Base-by-base conservation (phyloP, 2,888 invertebrate genomes). In the Meta bourneti region DNA sequence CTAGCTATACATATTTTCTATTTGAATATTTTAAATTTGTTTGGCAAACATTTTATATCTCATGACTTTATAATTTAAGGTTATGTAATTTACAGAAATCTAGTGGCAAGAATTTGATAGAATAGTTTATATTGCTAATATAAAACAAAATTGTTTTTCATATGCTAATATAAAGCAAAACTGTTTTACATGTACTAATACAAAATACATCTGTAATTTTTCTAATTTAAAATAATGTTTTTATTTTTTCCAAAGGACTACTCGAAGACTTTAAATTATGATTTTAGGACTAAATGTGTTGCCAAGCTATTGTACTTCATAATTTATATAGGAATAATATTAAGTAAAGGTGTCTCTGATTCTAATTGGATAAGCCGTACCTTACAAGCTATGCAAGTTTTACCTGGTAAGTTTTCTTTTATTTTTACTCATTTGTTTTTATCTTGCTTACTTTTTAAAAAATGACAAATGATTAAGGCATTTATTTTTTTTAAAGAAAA, bases 261-360 rank as follows among this genome's bases (percentile, higher is more conserved):
- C n/a, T 7, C n/a, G 52, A 7, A 51, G 48, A 51, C 71, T 49
- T 70, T 71, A 8, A n/a, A n/a, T 34, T 16, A 49, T 20, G 78
- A 72, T 79, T 51, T 52, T 11, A 16, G 51, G 1, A 11, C 34
- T 51, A 71, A 71, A 78, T 74, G 52, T 48, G 13, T 20, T 0
- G 54, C n/a, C 13, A 74, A 84, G 8, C 61, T 84, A 7, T 72
- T 84, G 20, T 54, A 84, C 34, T 84, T 9, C 9, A 20, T 84
- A 34, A 84, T 84, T 75, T 74, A 75, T n/a, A 20, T 74, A 54
- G 83, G 83, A 75, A 84, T 84, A 52, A 84, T 61, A 34, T n/a
- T 84, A n/a, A 84, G 83, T 34, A 11, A 84, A 52, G 75, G 83
- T 19, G 7, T 5, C 52, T 20, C 16, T 1, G 49, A 84, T 54